Evolutionary conservation across 2,113 vertebrate species (phyloP).

Genomic region (Rhabdomys dilectus): DNA sequence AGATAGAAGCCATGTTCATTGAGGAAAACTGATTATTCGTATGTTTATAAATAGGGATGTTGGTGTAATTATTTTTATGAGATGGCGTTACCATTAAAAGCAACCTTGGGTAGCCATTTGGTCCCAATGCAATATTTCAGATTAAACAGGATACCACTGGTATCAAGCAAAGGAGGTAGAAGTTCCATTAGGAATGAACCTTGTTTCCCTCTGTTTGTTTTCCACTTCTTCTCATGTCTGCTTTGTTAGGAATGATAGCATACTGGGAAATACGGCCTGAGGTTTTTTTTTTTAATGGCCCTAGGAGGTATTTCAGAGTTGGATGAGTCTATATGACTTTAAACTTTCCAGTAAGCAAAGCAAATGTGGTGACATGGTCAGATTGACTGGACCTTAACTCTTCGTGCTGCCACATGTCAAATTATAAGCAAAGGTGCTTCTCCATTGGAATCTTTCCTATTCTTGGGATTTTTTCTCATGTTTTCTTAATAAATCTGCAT

Average conservation of each 20-base stretch:
- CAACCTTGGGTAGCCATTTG: background rate
- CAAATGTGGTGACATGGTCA: background rate
- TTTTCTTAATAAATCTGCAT: background rate
- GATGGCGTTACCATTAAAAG: background rate
- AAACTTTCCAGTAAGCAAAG: background rate
- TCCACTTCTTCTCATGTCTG: background rate
- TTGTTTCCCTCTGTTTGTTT: background rate
- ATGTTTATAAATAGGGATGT: background rate
- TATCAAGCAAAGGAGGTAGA: background rate
- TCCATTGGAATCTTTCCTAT: background rate
- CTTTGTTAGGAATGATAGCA: background rate
- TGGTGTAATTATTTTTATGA: background rate
- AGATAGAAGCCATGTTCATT: background rate
- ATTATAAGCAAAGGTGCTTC: too few species aligned
- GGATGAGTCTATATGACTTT: too few species aligned
- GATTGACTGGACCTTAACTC: background rate
- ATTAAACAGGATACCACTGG: background rate
- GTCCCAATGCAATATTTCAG: background rate
- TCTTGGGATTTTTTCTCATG: background rate
- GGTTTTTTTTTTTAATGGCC: rapidly evolving
- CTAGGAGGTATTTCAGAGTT: background rate
- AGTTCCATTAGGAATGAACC: background rate
- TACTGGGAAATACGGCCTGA: too few species aligned
- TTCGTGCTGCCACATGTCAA: background rate
- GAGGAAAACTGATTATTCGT: background rate